A percentile compares a stretch with the other conserved stretches of the same genome.
These are phyloP conservation scores for Euproctis similis DNA, from an alignment of 2,888 invertebrate species.

Conservation along the genomic window DNA sequence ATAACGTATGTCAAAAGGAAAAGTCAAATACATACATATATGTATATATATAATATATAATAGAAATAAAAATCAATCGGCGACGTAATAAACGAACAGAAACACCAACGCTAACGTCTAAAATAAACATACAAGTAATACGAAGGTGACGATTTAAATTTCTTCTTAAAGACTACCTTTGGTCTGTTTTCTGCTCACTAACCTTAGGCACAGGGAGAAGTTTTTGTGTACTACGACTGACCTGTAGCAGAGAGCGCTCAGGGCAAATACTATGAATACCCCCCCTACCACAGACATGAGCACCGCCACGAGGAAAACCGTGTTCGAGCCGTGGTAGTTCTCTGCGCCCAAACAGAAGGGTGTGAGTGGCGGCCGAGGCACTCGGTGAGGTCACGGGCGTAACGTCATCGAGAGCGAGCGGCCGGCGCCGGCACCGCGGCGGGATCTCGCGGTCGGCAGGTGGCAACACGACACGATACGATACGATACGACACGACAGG, in stretches of 20 bases:
- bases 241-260: constrained; percentile 99
- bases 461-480: constrained; percentile 20
- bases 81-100: constrained; percentile 64
- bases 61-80: constrained; percentile 60
- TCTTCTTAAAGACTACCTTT: constrained; percentile 80
- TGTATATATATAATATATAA: constrained; percentile 22
- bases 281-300: constrained; percentile 99
- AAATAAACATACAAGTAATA: constrained; percentile 74
- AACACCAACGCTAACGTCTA: constrained; percentile 75
- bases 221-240: constrained; percentile 99
- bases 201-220: constrained; percentile 99
- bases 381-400: constrained; percentile 33
- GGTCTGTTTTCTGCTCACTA: constrained; percentile 93
- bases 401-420: constrained; percentile 39
- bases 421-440: constrained; percentile 49
- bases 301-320: constrained; percentile 97
- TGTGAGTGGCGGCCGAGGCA: constrained; percentile 42
- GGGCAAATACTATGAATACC: constrained; percentile 98
- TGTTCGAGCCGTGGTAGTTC: constrained; percentile 98
- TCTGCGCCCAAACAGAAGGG: constrained; percentile 80
- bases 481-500: constrained; percentile 44
- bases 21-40: too few relatives aligned
- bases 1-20: constrained; percentile 42
- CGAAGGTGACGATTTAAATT: constrained; percentile 76
- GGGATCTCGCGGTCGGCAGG: constrained; percentile 33